Evolutionary conservation across 1,140 invertebrate species (phyloP).

Genomic region (Akabosia matsudoensis): DNA sequence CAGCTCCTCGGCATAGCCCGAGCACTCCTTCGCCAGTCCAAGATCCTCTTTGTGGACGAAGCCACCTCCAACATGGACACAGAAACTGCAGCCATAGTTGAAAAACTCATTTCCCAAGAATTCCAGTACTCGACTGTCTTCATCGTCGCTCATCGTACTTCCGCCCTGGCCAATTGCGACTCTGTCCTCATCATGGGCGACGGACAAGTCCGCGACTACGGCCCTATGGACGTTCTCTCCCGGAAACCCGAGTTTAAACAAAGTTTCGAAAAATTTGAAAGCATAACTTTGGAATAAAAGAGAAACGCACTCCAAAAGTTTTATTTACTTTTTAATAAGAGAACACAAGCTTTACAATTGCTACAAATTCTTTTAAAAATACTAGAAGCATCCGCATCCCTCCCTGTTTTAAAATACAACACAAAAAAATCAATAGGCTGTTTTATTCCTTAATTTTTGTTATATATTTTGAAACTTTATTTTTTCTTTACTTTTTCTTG

Average conservation of each 20-base stretch:
- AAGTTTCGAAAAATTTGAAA: conserved; percentile 44
- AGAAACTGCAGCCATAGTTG: conserved; percentile 64
- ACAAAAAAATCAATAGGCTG: no score
- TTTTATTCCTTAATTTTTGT: no score
- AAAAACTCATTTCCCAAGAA: conserved; percentile 52
- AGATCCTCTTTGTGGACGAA: conserved; percentile 73
- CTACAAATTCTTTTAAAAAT: no score
- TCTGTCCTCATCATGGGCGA: conserved; percentile 49
- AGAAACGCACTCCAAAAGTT: no score
- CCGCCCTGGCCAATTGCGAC: conserved; percentile 53
- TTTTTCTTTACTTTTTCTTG: no score
- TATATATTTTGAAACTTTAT: no score
- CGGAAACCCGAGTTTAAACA: conserved; percentile 39
- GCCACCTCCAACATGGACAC: conserved; percentile 82
- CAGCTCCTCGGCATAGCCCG: conserved; percentile 80
- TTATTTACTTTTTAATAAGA: no score
- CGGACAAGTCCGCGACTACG: conserved; percentile 45
- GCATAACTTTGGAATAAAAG: background rate
- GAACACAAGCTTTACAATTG: no score
- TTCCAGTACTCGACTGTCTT: conserved; percentile 54
- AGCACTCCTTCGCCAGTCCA: conserved; percentile 73
- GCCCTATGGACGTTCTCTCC: conserved; percentile 33
- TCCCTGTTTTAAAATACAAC: no score
- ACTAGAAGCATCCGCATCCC: no score
- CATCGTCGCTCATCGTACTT: conserved; percentile 56